A percentile compares a stretch with the other conserved stretches of the same genome.
These are phyloP conservation scores for Drosophila acutilabella DNA, from an alignment of 2,888 invertebrate genomes.

Conservation along the genomic window DNA sequence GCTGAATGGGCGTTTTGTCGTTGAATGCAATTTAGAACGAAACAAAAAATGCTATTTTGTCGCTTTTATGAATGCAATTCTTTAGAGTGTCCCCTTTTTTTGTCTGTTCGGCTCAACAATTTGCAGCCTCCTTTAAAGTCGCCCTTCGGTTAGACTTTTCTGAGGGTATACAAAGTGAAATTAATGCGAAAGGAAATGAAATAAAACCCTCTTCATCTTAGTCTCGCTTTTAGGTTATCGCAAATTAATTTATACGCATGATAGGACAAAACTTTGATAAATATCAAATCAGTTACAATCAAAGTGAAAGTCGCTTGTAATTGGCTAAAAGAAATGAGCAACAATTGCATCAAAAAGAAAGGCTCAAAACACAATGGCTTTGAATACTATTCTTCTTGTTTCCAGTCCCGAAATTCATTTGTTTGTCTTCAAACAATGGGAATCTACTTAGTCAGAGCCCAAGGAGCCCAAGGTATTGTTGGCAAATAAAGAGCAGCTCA, in stretches of 20 bases:
- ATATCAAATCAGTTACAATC: slow-evolving; percentile 24
- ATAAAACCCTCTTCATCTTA: too few relatives aligned
- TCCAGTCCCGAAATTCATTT: background rate
- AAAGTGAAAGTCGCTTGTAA: slow-evolving; percentile 30
- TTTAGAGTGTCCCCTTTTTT: slow-evolving; percentile 1
- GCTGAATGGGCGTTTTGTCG: slow-evolving; percentile 65
- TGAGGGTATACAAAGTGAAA: slow-evolving; percentile 5
- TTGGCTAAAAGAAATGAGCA: slow-evolving; percentile 22
- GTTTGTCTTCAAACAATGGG: slow-evolving; percentile 18
- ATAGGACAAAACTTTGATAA: slow-evolving; percentile 4
- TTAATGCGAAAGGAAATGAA: background rate
- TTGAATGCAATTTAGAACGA: slow-evolving; percentile 59
- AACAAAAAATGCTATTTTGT: slow-evolving; percentile 37
- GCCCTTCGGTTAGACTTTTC: background rate
- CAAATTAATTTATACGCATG: slow-evolving; percentile 24
- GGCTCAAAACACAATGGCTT: slow-evolving; percentile 44
- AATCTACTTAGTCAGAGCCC: slow-evolving; percentile 35
- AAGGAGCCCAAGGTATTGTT: slow-evolving; percentile 36
- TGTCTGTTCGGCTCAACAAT: background rate
- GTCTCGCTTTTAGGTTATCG: background rate
- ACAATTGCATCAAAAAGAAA: slow-evolving; percentile 17
- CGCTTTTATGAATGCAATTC: slow-evolving; percentile 24
- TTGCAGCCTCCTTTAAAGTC: slow-evolving; percentile 1
- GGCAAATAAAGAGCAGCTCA: slow-evolving; percentile 7
- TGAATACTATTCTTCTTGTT: slow-evolving; percentile 43